A percentile compares a stretch with the other conserved stretches of the same genome.
Evolutionary conservation across 1,140 invertebrate species (phyloP).

Genomic region (Heliconius hewitsoni): DNA sequence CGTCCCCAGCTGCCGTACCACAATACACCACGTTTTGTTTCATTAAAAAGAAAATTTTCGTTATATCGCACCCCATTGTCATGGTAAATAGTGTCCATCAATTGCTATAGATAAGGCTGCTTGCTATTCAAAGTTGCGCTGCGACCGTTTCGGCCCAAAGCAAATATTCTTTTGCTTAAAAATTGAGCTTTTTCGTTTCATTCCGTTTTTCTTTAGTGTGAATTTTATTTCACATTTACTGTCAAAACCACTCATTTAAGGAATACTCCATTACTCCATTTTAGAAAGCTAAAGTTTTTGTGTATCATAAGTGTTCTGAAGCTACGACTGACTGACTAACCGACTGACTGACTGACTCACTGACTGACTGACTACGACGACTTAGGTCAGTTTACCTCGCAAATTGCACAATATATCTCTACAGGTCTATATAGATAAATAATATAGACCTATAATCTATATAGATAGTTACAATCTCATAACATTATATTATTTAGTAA

Average conservation of each 20-base stretch:
- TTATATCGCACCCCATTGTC: conserved; percentile 63
- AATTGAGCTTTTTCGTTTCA: conserved; percentile 1
- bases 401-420: neutral
- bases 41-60: conserved; percentile 73
- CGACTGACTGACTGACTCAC: too few species aligned
- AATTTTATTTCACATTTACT: conserved; percentile 3
- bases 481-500: too few species aligned
- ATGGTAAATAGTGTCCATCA: conserved; percentile 46
- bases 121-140: conserved; percentile 7
- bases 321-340: too few species aligned
- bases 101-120: conserved; percentile 41
- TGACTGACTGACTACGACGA: neutral
- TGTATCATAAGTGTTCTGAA: neutral
- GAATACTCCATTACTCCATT: neutral
- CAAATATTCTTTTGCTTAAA: conserved; percentile 14
- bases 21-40: conserved; percentile 70
- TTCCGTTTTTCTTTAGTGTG: neutral
- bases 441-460: too few species aligned
- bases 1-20: conserved; percentile 56
- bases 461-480: neutral
- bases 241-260: neutral
- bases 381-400: neutral
- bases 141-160: neutral
- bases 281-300: neutral
- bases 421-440: neutral